Percentiles rank a stretch among this genome's conserved stretches.
Evolutionary conservation across 2,113 vertebrate species (phyloP).

Genomic region (Pollimyrus isidori): DNA sequence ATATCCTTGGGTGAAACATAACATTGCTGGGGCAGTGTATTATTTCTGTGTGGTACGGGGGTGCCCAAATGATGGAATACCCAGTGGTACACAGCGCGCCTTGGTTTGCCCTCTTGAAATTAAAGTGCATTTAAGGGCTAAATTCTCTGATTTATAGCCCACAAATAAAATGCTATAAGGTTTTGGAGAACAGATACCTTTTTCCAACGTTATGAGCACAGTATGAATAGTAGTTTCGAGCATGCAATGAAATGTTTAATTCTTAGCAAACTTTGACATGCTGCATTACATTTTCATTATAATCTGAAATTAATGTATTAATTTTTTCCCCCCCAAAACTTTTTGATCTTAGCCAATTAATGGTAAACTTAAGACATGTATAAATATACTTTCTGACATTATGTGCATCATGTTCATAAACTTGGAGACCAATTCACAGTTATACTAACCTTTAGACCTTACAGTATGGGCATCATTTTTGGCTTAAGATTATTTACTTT

Average conservation of each 20-base stretch:
- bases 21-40: neutral
- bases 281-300: neutral
- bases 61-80: conserved; percentile 10
- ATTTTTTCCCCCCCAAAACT: neutral
- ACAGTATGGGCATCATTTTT: neutral
- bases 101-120: conserved; percentile 4
- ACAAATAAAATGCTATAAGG: neutral
- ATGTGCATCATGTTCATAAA: neutral
- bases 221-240: neutral
- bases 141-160: conserved; percentile 11
- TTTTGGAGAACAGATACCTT: conserved; percentile 8
- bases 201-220: neutral
- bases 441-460: neutral
- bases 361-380: neutral
- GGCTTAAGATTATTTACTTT: neutral
- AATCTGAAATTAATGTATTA: neutral
- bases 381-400: neutral
- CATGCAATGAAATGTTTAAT: neutral
- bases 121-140: conserved; percentile 15
- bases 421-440: neutral
- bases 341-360: neutral
- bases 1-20: neutral
- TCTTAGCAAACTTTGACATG: neutral
- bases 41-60: neutral
- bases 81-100: neutral